Percentiles rank a stretch among this genome's conserved stretches.
Conservation (phyloP, 2,888 invertebrate species). For the Xanthorhoe spadicearia region DNA sequence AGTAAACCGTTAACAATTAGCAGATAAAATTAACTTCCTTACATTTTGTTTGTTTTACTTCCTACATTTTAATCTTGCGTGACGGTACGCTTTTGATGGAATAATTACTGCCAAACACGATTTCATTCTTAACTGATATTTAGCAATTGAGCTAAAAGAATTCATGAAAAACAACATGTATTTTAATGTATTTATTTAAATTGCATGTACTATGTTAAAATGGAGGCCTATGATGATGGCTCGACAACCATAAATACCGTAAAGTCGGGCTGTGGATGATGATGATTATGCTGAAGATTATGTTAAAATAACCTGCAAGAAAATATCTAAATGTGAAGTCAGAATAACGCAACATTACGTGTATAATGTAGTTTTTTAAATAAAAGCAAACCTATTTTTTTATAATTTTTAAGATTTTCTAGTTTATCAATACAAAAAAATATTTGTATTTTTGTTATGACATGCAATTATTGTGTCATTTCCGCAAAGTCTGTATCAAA, state of each 20-base stretch:
- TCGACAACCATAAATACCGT: no score
- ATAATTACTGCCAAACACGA: constrained; percentile 3
- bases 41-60: constrained; percentile 14
- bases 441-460: background rate
- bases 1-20: constrained; percentile 1
- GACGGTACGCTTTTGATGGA: constrained; percentile 8
- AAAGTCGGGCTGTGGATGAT: no score
- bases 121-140: background rate
- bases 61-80: constrained; percentile 12
- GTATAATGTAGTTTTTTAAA: no score
- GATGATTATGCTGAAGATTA: no score
- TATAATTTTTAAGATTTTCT: no score
- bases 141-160: background rate
- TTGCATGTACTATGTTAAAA: no score
- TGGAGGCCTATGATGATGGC: no score
- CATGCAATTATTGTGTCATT: constrained; percentile 1
- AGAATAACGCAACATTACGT: no score
- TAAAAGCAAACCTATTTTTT: no score
- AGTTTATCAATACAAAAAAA: no score
- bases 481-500: constrained; percentile 8
- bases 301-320: no score
- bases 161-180: background rate
- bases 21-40: constrained; percentile 14
- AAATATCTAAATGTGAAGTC: no score
- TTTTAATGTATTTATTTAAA: background rate